A percentile compares a stretch with the other conserved stretches of the same genome.
phyloP scores from a whole-genome alignment of 2,113 vertebrate genomes.

The Dendropsophus ebraccatus region DNA sequence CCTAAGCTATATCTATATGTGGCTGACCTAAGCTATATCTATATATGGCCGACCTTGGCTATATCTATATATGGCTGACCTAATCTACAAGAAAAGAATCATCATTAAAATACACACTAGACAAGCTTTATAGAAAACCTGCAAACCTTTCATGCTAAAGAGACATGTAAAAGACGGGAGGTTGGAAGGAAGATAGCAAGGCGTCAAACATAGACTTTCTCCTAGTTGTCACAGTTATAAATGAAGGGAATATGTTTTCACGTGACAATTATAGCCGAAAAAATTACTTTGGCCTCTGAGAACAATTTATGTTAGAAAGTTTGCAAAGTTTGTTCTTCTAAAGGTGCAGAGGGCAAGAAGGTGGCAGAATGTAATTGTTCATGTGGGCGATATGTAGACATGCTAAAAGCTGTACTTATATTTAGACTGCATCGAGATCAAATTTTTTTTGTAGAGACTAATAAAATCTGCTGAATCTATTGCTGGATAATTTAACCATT shows the following conservation, averaged over 20 bases:
- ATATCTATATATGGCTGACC: not conserved
- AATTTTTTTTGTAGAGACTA: not conserved
- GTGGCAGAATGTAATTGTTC: conserved; percentile 20
- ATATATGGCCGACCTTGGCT: not conserved
- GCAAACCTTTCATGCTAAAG: not conserved
- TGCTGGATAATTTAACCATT: not conserved
- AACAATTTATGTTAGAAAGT: not conserved
- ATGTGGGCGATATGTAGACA: not conserved
- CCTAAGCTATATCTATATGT: not conserved
- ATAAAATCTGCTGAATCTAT: not conserved
- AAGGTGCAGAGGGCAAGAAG: conserved; percentile 28
- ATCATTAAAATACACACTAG: not conserved
- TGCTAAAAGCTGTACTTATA: not conserved
- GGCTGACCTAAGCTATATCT: not conserved
- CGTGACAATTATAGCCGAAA: not conserved
- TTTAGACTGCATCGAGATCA: not conserved
- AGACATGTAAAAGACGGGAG: not conserved
- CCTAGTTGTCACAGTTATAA: not conserved
- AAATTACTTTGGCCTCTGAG: not conserved
- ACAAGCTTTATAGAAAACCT: not conserved
- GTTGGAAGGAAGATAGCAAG: not conserved
- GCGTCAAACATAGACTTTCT: not conserved
- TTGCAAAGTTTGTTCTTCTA: not conserved
- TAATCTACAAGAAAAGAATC: not conserved
- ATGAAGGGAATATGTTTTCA: not conserved